Evolutionary conservation across 2,888 invertebrate genomes (phyloP).

Genomic region (Thyatira batis): DNA sequence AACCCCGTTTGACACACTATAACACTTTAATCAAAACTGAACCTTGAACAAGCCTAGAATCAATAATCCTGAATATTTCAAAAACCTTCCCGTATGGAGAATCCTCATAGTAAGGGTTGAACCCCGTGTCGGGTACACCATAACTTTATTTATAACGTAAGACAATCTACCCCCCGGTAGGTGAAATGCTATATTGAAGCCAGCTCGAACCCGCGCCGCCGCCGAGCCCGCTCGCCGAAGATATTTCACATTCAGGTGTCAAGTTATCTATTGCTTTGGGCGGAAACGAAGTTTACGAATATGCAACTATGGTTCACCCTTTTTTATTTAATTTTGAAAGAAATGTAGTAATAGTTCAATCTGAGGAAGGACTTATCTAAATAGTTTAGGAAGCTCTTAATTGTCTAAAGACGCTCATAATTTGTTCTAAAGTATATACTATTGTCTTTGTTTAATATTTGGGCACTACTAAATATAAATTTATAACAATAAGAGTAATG

Average conservation of each 20-base stretch:
- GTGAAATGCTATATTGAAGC: conserved; percentile 21
- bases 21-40: too few relatives aligned
- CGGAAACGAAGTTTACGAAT: neutral
- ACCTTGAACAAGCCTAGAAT: too few relatives aligned
- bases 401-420: too few relatives aligned
- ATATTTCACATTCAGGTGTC: conserved; percentile 42
- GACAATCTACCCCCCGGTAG: conserved; percentile 11
- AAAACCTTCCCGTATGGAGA: neutral
- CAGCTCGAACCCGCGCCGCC: conserved; percentile 11
- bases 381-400: too few relatives aligned
- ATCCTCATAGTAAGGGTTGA: neutral
- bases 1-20: too few relatives aligned
- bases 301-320: neutral
- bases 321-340: neutral
- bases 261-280: conserved; percentile 48
- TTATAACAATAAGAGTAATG: too few relatives aligned
- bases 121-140: neutral
- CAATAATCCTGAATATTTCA: neutral
- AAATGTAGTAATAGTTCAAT: too few relatives aligned
- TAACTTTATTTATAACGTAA: neutral
- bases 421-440: too few relatives aligned
- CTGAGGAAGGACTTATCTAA: too few relatives aligned
- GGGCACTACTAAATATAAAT: too few relatives aligned
- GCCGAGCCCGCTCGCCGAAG: conserved; percentile 22
- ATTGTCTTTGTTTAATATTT: too few relatives aligned